Evolutionary conservation across 2,797 vertebrate genomes (phyloP).

Genomic region (Champsocephalus esox): DNA sequence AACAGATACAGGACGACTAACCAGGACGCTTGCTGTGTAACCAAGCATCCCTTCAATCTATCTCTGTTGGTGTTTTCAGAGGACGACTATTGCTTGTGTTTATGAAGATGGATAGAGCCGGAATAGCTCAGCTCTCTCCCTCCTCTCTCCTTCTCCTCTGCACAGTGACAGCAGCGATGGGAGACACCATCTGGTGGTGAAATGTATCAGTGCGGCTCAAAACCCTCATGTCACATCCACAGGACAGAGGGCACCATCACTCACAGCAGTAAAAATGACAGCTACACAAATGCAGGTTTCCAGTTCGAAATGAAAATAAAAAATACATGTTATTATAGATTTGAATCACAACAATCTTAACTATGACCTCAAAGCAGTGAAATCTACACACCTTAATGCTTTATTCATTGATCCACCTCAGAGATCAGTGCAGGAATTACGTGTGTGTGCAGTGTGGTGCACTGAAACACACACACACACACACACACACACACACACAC

Average conservation of each 20-base stretch:
- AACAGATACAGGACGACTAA: slow-evolving; percentile 60
- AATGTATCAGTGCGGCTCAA: slow-evolving; percentile 52
- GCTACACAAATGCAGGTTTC: slow-evolving; percentile 10
- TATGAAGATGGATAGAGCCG: slow-evolving; percentile 78
- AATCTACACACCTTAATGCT: slow-evolving; percentile 43
- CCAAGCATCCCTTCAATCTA: slow-evolving; percentile 65
- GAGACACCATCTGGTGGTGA: slow-evolving; percentile 82
- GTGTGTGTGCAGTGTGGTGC: slow-evolving; percentile 16
- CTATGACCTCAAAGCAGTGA: slow-evolving; percentile 48
- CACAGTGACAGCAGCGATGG: slow-evolving; percentile 47
- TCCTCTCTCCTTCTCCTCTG: slow-evolving; percentile 37
- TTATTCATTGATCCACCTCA: slow-evolving; percentile 57
- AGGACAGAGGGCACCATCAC: slow-evolving; percentile 38
- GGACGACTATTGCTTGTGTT: slow-evolving; percentile 72
- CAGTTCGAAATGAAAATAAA: background rate
- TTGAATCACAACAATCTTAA: slow-evolving; percentile 51
- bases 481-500: slow-evolving; percentile 10
- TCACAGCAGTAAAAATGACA: slow-evolving; percentile 21
- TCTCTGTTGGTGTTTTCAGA: slow-evolving; percentile 74
- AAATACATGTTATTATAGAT: slow-evolving; percentile 24
- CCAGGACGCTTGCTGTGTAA: slow-evolving; percentile 61
- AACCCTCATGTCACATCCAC: slow-evolving; percentile 47
- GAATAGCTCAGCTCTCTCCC: slow-evolving; percentile 49
- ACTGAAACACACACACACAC: slow-evolving; percentile 5
- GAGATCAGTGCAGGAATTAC: slow-evolving; percentile 73